Conservation (phyloP, 2,113 vertebrate species). For the Tupaia chinensis region DNA sequence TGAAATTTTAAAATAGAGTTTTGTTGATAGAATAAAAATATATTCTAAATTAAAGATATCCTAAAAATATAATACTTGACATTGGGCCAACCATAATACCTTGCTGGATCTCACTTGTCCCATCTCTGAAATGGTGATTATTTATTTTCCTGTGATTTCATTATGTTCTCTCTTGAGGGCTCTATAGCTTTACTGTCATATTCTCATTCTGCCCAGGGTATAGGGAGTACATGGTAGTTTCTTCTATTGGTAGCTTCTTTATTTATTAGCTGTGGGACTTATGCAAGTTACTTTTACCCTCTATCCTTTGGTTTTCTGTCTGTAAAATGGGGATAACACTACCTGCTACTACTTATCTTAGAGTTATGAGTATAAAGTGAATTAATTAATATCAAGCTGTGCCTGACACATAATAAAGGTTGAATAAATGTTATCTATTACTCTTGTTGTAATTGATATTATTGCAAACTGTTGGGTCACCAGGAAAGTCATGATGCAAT, state of each 20-base stretch:
- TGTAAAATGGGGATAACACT: not conserved
- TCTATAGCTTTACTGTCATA: not conserved
- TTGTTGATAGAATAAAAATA: not conserved
- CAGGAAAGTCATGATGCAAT: no score
- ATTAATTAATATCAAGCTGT: not conserved
- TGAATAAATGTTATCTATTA: not conserved
- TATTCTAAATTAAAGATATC: not conserved
- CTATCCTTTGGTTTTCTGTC: not conserved
- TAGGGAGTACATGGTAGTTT: not conserved
- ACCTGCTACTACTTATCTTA: not conserved
- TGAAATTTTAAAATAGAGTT: constrained; percentile 29
- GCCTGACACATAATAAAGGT: not conserved
- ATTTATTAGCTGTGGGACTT: not conserved
- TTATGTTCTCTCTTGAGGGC: not conserved
- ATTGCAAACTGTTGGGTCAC: not conserved
- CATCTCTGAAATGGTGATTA: not conserved
- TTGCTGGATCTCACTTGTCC: not conserved
- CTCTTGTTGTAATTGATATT: not conserved
- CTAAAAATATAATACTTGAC: not conserved
- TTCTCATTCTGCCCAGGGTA: not conserved
- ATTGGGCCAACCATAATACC: not conserved
- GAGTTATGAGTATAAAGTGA: constrained; percentile 3
- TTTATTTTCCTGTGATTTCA: not conserved
- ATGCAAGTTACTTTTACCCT: not conserved
- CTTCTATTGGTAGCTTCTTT: not conserved